phyloP scores from a whole-genome alignment of 2,797 vertebrate species.

The Neosilurus hyrtlii region DNA sequence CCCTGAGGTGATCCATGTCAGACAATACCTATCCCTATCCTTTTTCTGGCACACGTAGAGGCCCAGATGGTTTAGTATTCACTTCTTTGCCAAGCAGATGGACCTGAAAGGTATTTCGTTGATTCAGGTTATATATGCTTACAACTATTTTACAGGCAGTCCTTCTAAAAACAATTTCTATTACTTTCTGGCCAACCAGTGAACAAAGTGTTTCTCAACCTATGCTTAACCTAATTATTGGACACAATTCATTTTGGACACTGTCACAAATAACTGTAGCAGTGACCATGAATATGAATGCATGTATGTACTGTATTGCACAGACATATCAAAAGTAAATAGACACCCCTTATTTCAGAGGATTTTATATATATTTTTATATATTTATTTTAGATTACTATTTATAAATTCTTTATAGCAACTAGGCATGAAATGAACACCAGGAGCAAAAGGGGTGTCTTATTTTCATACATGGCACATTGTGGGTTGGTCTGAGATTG shows the following conservation, averaged over 20 bases:
- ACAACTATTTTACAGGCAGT: constrained; percentile 41
- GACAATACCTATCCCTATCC: constrained; percentile 84
- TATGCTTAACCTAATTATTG: neutral
- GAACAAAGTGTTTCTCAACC: constrained; percentile 36
- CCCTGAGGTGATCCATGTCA: constrained; percentile 58
- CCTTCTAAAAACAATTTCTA: constrained; percentile 40
- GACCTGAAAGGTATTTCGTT: constrained; percentile 63
- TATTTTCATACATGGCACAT: too few relatives aligned
- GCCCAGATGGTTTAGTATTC: constrained; percentile 86
- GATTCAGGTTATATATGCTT: constrained; percentile 52
- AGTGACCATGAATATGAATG: too few relatives aligned
- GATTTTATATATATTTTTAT: too few relatives aligned
- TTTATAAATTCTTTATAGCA: too few relatives aligned
- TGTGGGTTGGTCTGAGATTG: too few relatives aligned
- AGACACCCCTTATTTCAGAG: too few relatives aligned
- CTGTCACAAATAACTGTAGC: neutral
- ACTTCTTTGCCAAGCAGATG: constrained; percentile 87
- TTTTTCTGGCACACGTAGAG: constrained; percentile 80
- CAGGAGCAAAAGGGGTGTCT: too few relatives aligned
- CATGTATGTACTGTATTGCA: too few relatives aligned
- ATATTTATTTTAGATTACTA: too few relatives aligned
- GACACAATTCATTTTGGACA: neutral
- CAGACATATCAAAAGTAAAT: too few relatives aligned
- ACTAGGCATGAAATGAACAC: too few relatives aligned
- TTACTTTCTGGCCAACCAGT: constrained; percentile 50